Base-by-base conservation (phyloP, 2,888 invertebrate species). In the Linnaemya tessellans region DNA sequence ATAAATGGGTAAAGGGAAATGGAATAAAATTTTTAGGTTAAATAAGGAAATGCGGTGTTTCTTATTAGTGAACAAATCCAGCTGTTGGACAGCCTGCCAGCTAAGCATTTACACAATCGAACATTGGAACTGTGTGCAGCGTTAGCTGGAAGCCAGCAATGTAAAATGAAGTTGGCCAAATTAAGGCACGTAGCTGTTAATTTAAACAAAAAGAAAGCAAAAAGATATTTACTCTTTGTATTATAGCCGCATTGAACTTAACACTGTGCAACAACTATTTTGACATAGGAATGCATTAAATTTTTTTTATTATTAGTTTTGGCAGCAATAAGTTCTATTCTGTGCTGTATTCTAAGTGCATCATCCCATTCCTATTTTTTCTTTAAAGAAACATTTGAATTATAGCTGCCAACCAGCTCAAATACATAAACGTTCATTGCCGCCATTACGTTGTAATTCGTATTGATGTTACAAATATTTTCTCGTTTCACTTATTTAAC, bases 11-110 rank as follows among this genome's bases (percentile, higher is more conserved):
- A 67, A 82, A 74, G 70, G 79, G 82, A 85, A 79, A 74, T 68
- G 18, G 22, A 51, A 56, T 51, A 51, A 68, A 41, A 71, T 79
- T 74, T 82, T 75, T 79, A 67, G 74, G 70, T 82, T 79, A 82
- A 85, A 75, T 75, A 85, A 79, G 79, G 65, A 85, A 71, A 82
- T 85, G 82, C 81, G 79, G 82, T 51, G 71, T 75, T 74, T 79
- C 60, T 74, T 49, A 56, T 60, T 54, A 30, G 51, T 35, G 60
- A 51, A 56, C 7, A 38, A 38, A 80, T 35, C 18, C 73, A 54
- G 11, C 15, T 38, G 18, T 49, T 54, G 13, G 18, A 75, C 54
- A 41, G 25, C 5, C 43, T 15, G 13, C 30, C 64, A 73, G 15
- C 54, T n/a, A 62, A 74, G n/a, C 49, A 35, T 62, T 46, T 46